Base-by-base conservation (phyloP, 1,140 invertebrate species). In the Ganaspis sp. region DNA sequence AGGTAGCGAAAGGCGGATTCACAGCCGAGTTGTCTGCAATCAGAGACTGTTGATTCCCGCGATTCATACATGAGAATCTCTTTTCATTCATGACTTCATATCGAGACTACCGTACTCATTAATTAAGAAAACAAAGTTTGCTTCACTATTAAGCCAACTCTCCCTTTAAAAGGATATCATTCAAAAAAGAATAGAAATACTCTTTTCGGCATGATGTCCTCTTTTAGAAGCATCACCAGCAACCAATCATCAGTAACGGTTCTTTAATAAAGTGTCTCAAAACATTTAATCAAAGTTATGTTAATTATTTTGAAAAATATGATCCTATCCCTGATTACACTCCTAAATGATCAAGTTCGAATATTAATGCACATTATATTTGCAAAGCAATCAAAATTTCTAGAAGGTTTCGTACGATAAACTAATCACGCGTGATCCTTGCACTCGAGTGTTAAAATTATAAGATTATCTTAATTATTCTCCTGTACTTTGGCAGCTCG, bases 11-110 rank as follows among this genome's bases (percentile, higher is more conserved):
- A 83, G 82, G 82, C 82, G 82, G 80, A 83, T 58, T 58, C 54
- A 80, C 80, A 82, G 81, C 79, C 72, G 76, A 84, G 79, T 80
- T 81, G 79, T 81, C 78, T 80, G 78, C 75, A 76, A 83, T 78
- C 79, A 26, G 38, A 70, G 34, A 69, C 26, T 73, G 21, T 17
- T 26, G 70, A 83, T 81, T 83, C 80, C 73, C 74, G 78, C 78
- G 79, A 81, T 76, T 83, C 78, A 76, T 58, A 58, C 72, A 77
- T 80, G 80, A 80, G 79, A 81, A 82, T 82, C 80, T 81, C 80
- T 84, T 84, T 82, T 79, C 81, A 84, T 84, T 84, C 83, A 84
- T 84, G 77, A 84, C 82, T 82, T 84, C 77, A 73, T 72, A 64
- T 37, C 77, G 64, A 72, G 76, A 74, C 74, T 73, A 78, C 74